Conservation (phyloP, 2,888 invertebrate species). For the Megalurothrips usitatus region DNA sequence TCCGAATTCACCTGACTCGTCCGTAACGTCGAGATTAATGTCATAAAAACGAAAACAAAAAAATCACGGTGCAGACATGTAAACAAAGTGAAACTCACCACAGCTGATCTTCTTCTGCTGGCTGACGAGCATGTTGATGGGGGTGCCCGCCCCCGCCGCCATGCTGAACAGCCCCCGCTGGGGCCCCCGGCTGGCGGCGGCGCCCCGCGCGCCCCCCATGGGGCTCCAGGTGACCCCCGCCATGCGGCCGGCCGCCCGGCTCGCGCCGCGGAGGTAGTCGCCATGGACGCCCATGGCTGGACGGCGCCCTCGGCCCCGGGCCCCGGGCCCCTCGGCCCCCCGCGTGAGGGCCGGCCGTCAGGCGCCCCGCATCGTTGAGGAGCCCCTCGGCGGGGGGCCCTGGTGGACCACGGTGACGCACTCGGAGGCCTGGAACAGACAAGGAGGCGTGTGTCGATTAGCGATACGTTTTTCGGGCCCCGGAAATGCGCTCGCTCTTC, state of each 20-base stretch:
- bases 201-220: neutral
- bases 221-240: neutral
- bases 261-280: constrained; percentile 15
- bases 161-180: constrained; percentile 8
- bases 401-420: too few species aligned
- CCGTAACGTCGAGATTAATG: too few species aligned
- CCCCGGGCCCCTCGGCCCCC: neutral
- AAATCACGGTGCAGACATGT: too few species aligned
- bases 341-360: neutral
- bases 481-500: too few species aligned
- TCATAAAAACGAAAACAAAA: too few species aligned
- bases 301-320: neutral
- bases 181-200: neutral
- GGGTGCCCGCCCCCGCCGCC: constrained; percentile 11
- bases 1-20: too few species aligned
- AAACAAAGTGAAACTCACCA: neutral
- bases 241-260: constrained; percentile 3
- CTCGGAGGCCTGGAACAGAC: too few species aligned
- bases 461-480: too few species aligned
- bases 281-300: neutral
- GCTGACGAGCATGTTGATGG: constrained; percentile 20
- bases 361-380: neutral
- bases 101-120: constrained; percentile 26
- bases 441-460: too few species aligned
- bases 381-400: neutral